A percentile compares a stretch with the other conserved stretches of the same genome.
phyloP scores from a whole-genome alignment of 2,113 vertebrate species.

The Podarcis cretensis region DNA sequence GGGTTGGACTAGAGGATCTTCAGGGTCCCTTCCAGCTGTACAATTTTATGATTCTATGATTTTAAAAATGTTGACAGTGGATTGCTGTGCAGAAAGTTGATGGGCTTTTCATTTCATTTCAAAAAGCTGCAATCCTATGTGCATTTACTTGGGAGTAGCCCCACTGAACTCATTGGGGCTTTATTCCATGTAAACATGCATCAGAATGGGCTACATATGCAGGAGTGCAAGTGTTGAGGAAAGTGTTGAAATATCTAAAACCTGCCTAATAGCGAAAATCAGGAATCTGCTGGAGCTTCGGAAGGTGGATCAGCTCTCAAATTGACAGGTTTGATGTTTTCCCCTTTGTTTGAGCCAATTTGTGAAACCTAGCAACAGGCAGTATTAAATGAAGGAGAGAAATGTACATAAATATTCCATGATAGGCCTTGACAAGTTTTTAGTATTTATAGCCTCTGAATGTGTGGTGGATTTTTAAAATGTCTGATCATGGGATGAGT shows the following conservation, averaged over 20 bases:
- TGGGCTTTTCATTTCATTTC: not conserved
- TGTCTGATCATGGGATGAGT: not conserved
- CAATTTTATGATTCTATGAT: too few relatives aligned
- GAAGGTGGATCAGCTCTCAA: not conserved
- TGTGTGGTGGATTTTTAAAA: slow-evolving; percentile 4
- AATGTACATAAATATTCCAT: not conserved
- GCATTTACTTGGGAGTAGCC: not conserved
- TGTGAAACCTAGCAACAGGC: not conserved
- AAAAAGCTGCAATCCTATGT: not conserved
- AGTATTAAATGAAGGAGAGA: slow-evolving; percentile 1
- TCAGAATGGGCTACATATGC: not conserved
- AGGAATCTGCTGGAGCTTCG: not conserved
- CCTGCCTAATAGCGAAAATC: not conserved
- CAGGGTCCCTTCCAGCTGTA: too few relatives aligned
- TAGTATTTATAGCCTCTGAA: slow-evolving; percentile 13
- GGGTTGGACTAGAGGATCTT: too few relatives aligned
- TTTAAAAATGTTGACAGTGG: not conserved
- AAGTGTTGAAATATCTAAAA: not conserved
- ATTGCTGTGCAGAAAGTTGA: not conserved
- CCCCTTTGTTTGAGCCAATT: not conserved
- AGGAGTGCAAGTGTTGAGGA: not conserved
- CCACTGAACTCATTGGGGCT: not conserved
- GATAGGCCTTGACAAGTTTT: not conserved
- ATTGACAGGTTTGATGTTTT: slow-evolving; percentile 4
- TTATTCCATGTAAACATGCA: not conserved